A percentile compares a stretch with the other conserved stretches of the same genome.
Conservation (phyloP, 2,797 vertebrate species). For the Rhyacichthys aspro region DNA sequence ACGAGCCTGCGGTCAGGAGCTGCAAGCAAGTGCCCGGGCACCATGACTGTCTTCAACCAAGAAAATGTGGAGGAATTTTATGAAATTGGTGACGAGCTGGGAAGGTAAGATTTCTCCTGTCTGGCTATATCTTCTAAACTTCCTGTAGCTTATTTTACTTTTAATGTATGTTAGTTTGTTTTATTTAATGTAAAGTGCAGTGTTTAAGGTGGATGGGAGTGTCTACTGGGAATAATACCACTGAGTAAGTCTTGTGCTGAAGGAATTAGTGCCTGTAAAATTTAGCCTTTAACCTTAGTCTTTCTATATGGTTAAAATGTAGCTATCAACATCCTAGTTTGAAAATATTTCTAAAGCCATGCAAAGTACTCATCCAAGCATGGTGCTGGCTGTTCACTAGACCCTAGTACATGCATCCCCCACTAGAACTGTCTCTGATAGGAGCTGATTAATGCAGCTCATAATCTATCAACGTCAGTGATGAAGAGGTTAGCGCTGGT, state of each 20-base stretch:
- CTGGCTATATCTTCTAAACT: slow-evolving; percentile 14
- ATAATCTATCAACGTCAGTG: slow-evolving; percentile 54
- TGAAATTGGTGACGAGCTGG: slow-evolving; percentile 91
- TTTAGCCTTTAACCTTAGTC: too few relatives aligned
- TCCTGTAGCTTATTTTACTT: slow-evolving; percentile 10
- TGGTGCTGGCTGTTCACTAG: slow-evolving; percentile 2
- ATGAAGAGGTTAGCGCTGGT: slow-evolving; percentile 42
- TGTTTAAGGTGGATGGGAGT: too few relatives aligned
- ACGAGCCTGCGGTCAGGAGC: slow-evolving; percentile 39
- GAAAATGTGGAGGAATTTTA: slow-evolving; percentile 93
- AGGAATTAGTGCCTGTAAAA: too few relatives aligned
- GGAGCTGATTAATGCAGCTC: slow-evolving; percentile 49
- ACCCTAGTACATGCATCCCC: slow-evolving; percentile 12
- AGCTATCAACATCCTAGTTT: too few relatives aligned
- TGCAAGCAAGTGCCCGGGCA: slow-evolving; percentile 55
- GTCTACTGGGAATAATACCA: too few relatives aligned
- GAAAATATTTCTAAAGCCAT: too few relatives aligned
- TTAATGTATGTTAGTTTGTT: neutral
- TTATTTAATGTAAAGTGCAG: neutral
- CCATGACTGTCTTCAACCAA: slow-evolving; percentile 92
- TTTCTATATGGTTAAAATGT: too few relatives aligned
- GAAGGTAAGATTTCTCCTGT: slow-evolving; percentile 81
- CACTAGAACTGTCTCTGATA: slow-evolving; percentile 23
- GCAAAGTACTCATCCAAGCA: neutral
- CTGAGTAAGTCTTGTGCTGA: too few relatives aligned